phyloP scores from a whole-genome alignment of 2,888 invertebrate genomes.

The Leptogaster cylindrica region DNA sequence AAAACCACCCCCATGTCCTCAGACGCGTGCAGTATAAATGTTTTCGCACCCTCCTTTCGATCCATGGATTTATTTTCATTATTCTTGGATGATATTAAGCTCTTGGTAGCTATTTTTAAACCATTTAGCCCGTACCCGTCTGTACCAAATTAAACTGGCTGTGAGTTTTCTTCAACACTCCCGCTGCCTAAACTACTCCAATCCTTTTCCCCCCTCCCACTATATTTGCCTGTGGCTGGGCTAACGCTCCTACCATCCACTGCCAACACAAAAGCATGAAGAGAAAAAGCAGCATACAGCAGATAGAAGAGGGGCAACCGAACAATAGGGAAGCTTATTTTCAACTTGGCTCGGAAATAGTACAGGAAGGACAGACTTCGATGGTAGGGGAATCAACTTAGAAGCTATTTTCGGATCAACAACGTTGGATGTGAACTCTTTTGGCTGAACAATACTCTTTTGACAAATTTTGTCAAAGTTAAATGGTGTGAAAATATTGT shows the following conservation, averaged over 20 bases:
- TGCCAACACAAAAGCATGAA: background rate
- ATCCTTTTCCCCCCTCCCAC: background rate
- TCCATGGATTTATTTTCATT: constrained; percentile 36
- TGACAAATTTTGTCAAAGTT: no score
- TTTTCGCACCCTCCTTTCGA: no score
- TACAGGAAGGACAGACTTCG: constrained; percentile 3
- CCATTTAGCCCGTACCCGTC: constrained; percentile 14
- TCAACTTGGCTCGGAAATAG: constrained; percentile 15
- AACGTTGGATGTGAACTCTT: no score
- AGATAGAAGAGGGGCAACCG: no score
- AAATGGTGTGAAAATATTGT: no score
- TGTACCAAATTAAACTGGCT: background rate
- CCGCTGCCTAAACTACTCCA: no score
- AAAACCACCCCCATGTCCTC: constrained; percentile 11
- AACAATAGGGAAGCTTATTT: no score
- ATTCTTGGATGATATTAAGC: constrained; percentile 29
- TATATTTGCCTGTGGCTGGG: background rate
- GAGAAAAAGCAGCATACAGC: no score
- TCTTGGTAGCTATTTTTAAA: constrained; percentile 14
- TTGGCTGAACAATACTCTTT: no score
- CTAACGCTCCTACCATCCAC: no score
- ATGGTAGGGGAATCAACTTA: background rate
- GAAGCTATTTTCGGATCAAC: background rate
- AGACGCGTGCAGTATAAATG: background rate
- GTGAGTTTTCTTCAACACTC: no score